Evolutionary conservation across 2,113 vertebrate genomes (phyloP).

Genomic region (Alaudala cheleensis): DNA sequence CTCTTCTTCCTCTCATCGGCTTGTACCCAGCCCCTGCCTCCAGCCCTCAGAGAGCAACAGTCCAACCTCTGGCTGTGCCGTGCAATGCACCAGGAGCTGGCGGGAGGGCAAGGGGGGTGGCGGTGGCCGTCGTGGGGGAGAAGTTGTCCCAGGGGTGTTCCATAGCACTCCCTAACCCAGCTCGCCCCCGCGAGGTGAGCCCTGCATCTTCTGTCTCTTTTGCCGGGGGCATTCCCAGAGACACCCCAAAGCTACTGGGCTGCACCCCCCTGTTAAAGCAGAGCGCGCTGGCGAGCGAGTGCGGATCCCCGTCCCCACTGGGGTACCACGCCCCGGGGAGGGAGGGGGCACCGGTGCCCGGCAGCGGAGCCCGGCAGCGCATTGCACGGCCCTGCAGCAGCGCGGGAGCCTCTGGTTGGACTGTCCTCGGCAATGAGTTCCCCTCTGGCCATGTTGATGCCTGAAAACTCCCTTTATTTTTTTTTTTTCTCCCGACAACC

Average conservation of each 20-base stretch:
- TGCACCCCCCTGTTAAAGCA: neutral
- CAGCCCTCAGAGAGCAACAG: slow-evolving; percentile 79
- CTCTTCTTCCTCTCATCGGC: slow-evolving; percentile 84
- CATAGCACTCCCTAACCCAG: neutral
- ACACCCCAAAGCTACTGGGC: neutral
- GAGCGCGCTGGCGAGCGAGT: neutral
- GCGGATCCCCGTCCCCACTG: fast-evolving
- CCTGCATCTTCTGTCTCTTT: neutral
- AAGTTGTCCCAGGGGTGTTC: neutral
- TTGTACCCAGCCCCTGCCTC: slow-evolving; percentile 85
- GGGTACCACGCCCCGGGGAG: neutral
- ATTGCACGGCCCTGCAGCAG: slow-evolving; percentile 75
- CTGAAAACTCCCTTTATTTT: slow-evolving; percentile 74
- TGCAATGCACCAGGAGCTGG: slow-evolving; percentile 87
- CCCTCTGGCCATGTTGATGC: slow-evolving; percentile 95
- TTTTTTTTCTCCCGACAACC: slow-evolving; percentile 7
- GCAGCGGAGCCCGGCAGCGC: slow-evolving; percentile 75
- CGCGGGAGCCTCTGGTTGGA: slow-evolving; percentile 88
- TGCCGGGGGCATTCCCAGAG: neutral
- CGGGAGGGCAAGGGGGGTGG: neutral
- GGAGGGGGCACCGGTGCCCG: neutral
- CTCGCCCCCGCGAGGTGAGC: neutral
- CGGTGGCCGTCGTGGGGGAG: neutral
- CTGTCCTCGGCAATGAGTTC: slow-evolving; percentile 86
- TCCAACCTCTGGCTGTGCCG: slow-evolving; percentile 89